phyloP scores from a whole-genome alignment of 2,113 vertebrate genomes.

The Elephantulus edwardii region DNA sequence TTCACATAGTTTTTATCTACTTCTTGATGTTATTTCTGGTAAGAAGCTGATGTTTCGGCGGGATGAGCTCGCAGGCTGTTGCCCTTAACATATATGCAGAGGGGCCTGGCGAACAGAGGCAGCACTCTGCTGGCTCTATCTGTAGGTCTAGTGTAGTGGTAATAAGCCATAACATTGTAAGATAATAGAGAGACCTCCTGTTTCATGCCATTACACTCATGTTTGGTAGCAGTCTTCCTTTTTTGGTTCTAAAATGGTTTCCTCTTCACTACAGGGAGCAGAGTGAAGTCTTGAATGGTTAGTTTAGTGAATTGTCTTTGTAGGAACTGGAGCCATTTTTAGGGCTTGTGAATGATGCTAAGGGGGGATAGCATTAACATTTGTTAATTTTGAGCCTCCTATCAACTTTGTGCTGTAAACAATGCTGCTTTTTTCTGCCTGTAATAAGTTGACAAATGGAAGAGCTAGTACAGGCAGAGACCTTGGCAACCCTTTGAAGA shows the following conservation, averaged over 20 bases:
- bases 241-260: background rate
- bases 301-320: background rate
- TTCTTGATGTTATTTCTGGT: background rate
- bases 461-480: slow-evolving; percentile 45
- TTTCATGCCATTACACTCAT: background rate
- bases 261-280: background rate
- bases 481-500: slow-evolving; percentile 28
- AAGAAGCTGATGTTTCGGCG: background rate
- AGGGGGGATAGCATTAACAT: background rate
- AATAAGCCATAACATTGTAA: background rate
- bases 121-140: too few species aligned
- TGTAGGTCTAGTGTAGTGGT: background rate
- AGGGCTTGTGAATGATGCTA: background rate
- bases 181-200: background rate
- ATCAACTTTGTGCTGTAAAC: slow-evolving; percentile 1
- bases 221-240: slow-evolving; percentile 14
- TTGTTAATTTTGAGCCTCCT: background rate
- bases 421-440: background rate
- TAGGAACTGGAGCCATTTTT: background rate
- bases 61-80: background rate
- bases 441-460: slow-evolving; percentile 41
- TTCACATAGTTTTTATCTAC: background rate
- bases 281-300: background rate
- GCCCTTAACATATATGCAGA: background rate
- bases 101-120: fast-evolving